Evolutionary conservation across 2,113 vertebrate genomes (phyloP).

Genomic region (Ovibos moschatus): DNA sequence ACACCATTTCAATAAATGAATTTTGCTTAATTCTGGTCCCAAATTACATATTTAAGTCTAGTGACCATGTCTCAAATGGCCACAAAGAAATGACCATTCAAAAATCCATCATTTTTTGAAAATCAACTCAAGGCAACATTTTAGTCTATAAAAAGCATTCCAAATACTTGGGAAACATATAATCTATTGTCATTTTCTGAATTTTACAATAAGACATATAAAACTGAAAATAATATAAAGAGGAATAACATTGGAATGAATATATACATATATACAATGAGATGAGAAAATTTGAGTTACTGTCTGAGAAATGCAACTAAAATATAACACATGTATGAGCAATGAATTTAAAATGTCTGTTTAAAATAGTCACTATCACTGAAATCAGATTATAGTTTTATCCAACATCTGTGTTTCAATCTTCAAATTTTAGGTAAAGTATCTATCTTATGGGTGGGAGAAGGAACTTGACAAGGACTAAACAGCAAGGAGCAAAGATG

Average conservation of each 20-base stretch:
- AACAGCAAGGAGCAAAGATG: not conserved
- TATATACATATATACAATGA: not conserved
- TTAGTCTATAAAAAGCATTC: not conserved
- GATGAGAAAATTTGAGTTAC: not conserved
- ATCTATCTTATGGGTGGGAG: not conserved
- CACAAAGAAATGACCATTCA: not conserved
- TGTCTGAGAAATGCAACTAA: not conserved
- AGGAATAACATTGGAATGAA: not conserved
- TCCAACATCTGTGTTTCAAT: not conserved
- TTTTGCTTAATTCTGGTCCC: not conserved
- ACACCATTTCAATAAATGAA: not conserved
- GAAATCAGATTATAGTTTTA: conserved; percentile 5
- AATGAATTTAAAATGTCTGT: not conserved
- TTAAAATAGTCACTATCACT: not conserved
- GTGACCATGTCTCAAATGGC: not conserved
- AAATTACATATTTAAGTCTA: not conserved
- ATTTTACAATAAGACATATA: not conserved
- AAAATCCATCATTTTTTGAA: not conserved
- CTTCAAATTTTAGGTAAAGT: not conserved
- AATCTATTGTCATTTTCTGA: not conserved
- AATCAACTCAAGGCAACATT: not conserved
- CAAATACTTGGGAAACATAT: not conserved
- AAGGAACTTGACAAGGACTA: not conserved
- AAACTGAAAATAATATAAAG: not conserved
- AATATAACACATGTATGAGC: not conserved